These are phyloP conservation scores for Aphidius colemani DNA, from an alignment of 2,888 invertebrate genomes.

Conservation along the genomic window DNA sequence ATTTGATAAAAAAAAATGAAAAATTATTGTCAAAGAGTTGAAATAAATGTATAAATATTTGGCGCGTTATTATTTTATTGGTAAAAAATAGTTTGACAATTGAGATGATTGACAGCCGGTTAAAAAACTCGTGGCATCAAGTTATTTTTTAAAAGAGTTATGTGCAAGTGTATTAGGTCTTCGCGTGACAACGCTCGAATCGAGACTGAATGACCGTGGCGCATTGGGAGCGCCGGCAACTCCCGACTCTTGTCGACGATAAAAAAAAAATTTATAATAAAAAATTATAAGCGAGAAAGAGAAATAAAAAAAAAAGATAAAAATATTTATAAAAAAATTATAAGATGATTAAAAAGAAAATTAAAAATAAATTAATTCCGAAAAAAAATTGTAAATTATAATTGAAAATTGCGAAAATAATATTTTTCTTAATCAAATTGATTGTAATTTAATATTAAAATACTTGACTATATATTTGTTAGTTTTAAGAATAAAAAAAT, in stretches of 20 bases:
- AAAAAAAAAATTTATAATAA: background rate
- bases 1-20: too few species aligned
- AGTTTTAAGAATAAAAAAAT: too few species aligned
- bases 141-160: slow-evolving; percentile 17
- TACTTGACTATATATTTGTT: too few species aligned
- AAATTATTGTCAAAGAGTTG: too few species aligned
- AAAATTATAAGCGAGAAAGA: too few species aligned
- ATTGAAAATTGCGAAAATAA: too few species aligned
- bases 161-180: slow-evolving; percentile 25
- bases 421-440: too few species aligned
- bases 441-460: too few species aligned
- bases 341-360: slow-evolving; percentile 18
- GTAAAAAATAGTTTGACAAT: too few species aligned
- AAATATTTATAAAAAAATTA: background rate
- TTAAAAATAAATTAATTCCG: slow-evolving; percentile 6
- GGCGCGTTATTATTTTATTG: too few species aligned
- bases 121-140: slow-evolving; percentile 37
- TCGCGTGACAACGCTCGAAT: slow-evolving; percentile 45
- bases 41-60: too few species aligned
- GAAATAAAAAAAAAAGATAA: background rate
- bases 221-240: slow-evolving; percentile 20
- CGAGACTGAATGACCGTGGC: slow-evolving; percentile 36
- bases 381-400: too few species aligned
- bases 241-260: slow-evolving; percentile 17
- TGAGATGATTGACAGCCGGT: slow-evolving; percentile 26